phyloP scores from a whole-genome alignment of 2,113 vertebrate species.

The Labrus mixtus region DNA sequence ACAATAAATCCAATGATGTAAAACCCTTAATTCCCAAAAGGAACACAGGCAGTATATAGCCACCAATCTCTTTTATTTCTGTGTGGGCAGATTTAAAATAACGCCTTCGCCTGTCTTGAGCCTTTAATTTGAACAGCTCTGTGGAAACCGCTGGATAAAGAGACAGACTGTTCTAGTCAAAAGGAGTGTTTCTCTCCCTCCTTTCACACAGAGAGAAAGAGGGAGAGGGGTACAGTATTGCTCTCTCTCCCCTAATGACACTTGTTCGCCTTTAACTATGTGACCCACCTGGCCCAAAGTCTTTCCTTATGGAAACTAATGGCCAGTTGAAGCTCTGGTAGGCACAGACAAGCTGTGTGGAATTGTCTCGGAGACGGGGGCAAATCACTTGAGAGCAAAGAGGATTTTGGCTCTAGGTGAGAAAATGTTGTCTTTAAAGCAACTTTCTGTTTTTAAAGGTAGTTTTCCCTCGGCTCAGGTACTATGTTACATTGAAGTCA shows the following conservation, averaged over 20 bases:
- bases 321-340: slow-evolving; percentile 69
- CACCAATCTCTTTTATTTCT: slow-evolving; percentile 48
- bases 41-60: slow-evolving; percentile 41
- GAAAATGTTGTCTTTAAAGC: slow-evolving; percentile 60
- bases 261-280: slow-evolving; percentile 76
- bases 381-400: slow-evolving; percentile 40
- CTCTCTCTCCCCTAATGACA: slow-evolving; percentile 48
- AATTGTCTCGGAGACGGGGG: slow-evolving; percentile 61
- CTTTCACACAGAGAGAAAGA: slow-evolving; percentile 25
- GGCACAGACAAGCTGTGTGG: slow-evolving; percentile 45
- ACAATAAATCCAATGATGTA: slow-evolving; percentile 63
- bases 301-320: slow-evolving; percentile 74
- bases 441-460: slow-evolving; percentile 16
- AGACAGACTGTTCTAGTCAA: slow-evolving; percentile 56
- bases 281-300: slow-evolving; percentile 67
- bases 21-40: slow-evolving; percentile 61
- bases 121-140: slow-evolving; percentile 66
- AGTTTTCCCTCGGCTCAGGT: slow-evolving; percentile 37
- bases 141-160: slow-evolving; percentile 58
- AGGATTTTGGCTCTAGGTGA: slow-evolving; percentile 28
- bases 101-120: slow-evolving; percentile 37
- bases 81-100: slow-evolving; percentile 76
- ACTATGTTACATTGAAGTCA: too few relatives aligned
- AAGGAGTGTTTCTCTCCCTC: slow-evolving; percentile 50
- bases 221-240: slow-evolving; percentile 9